A percentile compares a stretch with the other conserved stretches of the same genome.
phyloP scores from a whole-genome alignment of 2,113 vertebrate genomes.

The Scomber japonicus region DNA sequence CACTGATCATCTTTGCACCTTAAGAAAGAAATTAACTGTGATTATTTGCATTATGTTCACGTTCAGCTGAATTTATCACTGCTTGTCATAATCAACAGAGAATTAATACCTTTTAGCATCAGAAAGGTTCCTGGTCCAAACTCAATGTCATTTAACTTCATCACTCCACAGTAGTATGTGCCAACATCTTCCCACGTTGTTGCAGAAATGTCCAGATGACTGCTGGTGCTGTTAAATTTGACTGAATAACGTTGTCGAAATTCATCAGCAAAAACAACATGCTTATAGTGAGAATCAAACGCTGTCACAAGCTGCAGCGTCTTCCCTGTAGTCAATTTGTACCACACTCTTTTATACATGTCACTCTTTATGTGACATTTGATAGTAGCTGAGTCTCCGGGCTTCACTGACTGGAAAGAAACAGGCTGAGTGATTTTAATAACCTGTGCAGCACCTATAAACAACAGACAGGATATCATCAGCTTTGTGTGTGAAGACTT shows the following conservation, averaged over 20 bases:
- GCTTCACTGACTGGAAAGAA: conserved; percentile 13
- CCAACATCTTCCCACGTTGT: conserved; percentile 33
- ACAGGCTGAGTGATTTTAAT: not conserved
- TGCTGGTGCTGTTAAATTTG: not conserved
- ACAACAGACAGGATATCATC: not conserved
- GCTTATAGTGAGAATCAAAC: not conserved
- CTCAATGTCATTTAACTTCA: not conserved
- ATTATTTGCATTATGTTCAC: not conserved
- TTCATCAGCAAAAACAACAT: not conserved
- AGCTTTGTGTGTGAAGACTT: not conserved
- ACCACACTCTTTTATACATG: conserved; percentile 24
- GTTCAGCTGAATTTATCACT: too few relatives aligned
- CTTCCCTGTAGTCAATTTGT: conserved; percentile 7
- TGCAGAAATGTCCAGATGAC: conserved; percentile 33
- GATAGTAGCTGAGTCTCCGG: conserved; percentile 5
- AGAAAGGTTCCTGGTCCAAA: conserved; percentile 44
- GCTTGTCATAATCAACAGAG: too few relatives aligned
- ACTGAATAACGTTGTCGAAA: not conserved
- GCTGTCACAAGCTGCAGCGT: conserved; percentile 12
- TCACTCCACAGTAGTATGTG: conserved; percentile 59
- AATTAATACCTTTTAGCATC: conserved; percentile 16
- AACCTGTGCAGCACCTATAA: conserved; percentile 1
- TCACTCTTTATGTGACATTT: conserved; percentile 16
- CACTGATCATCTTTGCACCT: conserved; percentile 25
- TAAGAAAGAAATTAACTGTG: not conserved